Conservation (phyloP, 35 echinoderm and acorn worm species). For the Chiridota heheva region DNA sequence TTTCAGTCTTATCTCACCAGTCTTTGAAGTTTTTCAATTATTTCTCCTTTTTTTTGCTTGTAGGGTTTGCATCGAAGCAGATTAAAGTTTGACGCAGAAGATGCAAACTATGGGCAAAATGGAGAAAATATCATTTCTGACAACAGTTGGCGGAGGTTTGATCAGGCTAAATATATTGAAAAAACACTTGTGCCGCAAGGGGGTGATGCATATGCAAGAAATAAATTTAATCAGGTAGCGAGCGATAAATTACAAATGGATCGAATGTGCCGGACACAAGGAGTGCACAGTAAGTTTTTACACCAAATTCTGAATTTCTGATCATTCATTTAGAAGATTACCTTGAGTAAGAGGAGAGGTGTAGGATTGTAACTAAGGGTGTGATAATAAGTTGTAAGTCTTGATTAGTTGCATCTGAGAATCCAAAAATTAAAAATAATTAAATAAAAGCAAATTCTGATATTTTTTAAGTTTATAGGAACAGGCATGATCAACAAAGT, state of each 20-base stretch:
- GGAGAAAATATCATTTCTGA: slow-evolving; percentile 29
- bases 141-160: slow-evolving; percentile 77
- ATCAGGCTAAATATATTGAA: slow-evolving; percentile 66
- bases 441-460: neutral
- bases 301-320: neutral
- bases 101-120: slow-evolving; percentile 34
- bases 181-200: slow-evolving; percentile 85
- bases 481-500: too few relatives aligned
- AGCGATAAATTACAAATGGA: slow-evolving; percentile 92
- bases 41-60: neutral
- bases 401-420: neutral
- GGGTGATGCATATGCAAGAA: slow-evolving; percentile 88
- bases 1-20: too few relatives aligned
- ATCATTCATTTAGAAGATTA: neutral
- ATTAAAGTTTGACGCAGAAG: slow-evolving; percentile 54
- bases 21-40: too few relatives aligned
- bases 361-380: too few relatives aligned
- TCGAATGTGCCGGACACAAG: slow-evolving; percentile 85
- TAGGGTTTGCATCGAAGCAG: slow-evolving; percentile 48
- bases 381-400: too few relatives aligned
- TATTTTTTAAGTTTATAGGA: too few relatives aligned
- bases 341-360: too few relatives aligned
- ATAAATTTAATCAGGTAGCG: slow-evolving; percentile 98
- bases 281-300: slow-evolving; percentile 77
- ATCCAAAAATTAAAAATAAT: neutral